Base-by-base conservation (phyloP, 1,140 invertebrate genomes). In the Euborellia annulipes region DNA sequence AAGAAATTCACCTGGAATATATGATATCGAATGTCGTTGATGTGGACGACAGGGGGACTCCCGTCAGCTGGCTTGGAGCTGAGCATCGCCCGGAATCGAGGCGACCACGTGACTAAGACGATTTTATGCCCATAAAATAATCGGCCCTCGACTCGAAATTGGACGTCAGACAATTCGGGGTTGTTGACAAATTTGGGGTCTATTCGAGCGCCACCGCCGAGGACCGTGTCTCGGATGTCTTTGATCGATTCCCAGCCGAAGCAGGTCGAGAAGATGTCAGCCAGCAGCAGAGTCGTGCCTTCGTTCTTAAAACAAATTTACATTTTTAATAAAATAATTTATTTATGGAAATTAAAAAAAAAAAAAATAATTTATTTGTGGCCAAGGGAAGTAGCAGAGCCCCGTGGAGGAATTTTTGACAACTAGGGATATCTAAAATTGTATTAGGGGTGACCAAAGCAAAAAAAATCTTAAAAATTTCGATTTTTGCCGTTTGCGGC, bases 121-220 rank as follows among this genome's bases (percentile, higher is more conserved):
- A 92, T 91, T 69, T 90, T 91, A 61, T 93, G 89, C 1, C 86
- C 88, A 61, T 91, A 92, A 62, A 93, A 92, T n/a, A 91, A 71
- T 44, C 84, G 72, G 1, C 85, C 85, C 64, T 91, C 87, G 8
- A 93, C 86, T 55, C 85, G 72, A 59, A 92, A 92, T 49, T 86
- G 87, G 17, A 92, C 85, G 62, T 92, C 88, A 52, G 83, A 85
- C 9, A 91, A 68, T 55, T 88, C 87, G 0, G 85, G 83, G 67
- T 91, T 91, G 64, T 92, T 92, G 40, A 92, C 85, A 66, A 88
- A 92, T 56, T 86, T 85, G 1, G 85, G 84, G 66, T 90, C 86
- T 49, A 89, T 88, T 41, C 83, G 69, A 1, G 84, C 81, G 34
- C 79, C 76, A 14, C 64, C 63, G 7, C 76, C 72, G 18, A 81